A percentile compares a stretch with the other conserved stretches of the same genome.
Evolutionary conservation across 2,888 invertebrate species (phyloP).

Genomic region (Glyphotaelius pellucidus): DNA sequence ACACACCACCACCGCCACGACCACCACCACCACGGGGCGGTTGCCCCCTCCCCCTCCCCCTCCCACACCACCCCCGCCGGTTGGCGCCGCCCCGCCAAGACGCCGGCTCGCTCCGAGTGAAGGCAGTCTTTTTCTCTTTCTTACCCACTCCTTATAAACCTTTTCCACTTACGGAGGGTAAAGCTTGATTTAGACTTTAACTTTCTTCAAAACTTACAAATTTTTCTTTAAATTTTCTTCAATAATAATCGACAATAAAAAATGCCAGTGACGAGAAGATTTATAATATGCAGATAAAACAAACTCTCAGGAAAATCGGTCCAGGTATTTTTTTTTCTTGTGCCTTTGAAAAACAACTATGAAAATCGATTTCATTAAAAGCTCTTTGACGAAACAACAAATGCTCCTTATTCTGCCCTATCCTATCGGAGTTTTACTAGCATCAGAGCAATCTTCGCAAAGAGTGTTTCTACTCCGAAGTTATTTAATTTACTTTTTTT

Average conservation of each 20-base stretch:
- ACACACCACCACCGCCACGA: constrained; percentile 53
- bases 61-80: constrained; percentile 69
- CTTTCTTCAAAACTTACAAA: constrained; percentile 63
- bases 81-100: constrained; percentile 67
- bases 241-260: not conserved
- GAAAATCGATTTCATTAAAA: too few relatives aligned
- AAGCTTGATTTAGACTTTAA: constrained; percentile 63
- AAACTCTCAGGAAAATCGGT: not conserved
- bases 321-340: not conserved
- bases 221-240: constrained; percentile 40
- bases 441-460: not conserved
- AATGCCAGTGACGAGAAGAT: not conserved
- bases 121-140: constrained; percentile 79
- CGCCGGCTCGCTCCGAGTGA: constrained; percentile 74
- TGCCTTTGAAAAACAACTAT: too few relatives aligned
- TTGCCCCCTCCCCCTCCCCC: constrained; percentile 71
- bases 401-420: not conserved
- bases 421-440: not conserved
- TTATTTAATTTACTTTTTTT: too few relatives aligned
- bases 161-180: constrained; percentile 50
- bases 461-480: not conserved
- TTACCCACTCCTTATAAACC: constrained; percentile 69
- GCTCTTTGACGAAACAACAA: too few relatives aligned
- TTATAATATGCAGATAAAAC: not conserved
- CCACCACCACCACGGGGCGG: constrained; percentile 56